These are phyloP conservation scores for Corythornis leucogaster DNA, from an alignment of 2,797 vertebrate species.

Conservation along the genomic window DNA sequence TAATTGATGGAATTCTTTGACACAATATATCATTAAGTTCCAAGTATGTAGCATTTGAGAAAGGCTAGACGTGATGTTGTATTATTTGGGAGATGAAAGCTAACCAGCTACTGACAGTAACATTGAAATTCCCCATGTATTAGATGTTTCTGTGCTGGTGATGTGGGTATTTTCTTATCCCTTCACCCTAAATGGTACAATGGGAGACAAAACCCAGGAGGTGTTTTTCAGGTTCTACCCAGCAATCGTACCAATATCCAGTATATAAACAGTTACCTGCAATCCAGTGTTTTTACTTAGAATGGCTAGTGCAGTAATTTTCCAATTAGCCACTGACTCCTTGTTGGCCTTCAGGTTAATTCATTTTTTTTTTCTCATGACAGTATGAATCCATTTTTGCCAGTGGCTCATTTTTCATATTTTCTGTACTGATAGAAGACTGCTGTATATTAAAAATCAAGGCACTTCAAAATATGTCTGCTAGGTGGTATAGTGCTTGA, in stretches of 20 bases:
- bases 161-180: background rate
- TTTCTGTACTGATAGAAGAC: background rate
- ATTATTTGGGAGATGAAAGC: background rate
- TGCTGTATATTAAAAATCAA: slow-evolving; percentile 6
- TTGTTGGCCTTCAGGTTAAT: background rate
- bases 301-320: background rate
- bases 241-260: background rate
- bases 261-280: background rate
- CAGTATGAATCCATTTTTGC: background rate
- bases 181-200: background rate
- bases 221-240: background rate
- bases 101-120: background rate
- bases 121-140: background rate
- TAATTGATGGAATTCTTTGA: background rate
- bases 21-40: background rate
- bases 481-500: background rate
- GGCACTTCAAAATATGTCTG: background rate
- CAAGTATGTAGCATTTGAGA: background rate
- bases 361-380: background rate
- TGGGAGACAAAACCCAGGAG: background rate
- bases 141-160: background rate
- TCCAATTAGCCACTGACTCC: background rate
- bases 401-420: background rate
- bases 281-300: background rate
- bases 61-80: background rate